A percentile compares a stretch with the other conserved stretches of the same genome.
Evolutionary conservation across 2,888 invertebrate species (phyloP).

Genomic region (Athrips mouffetella): DNA sequence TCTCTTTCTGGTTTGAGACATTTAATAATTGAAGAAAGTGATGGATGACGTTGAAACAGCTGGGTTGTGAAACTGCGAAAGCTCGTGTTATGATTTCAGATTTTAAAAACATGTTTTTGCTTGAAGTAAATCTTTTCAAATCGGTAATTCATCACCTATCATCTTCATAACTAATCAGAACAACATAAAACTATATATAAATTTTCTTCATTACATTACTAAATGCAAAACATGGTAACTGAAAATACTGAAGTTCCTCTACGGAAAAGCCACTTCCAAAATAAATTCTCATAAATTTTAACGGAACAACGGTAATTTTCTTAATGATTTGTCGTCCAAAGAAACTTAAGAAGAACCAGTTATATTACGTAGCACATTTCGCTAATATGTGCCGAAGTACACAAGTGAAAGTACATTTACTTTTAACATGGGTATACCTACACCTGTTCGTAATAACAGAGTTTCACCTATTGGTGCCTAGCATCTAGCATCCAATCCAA

Average conservation of each 20-base stretch:
- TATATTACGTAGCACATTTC: constrained; percentile 25
- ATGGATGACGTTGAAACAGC: constrained; percentile 23
- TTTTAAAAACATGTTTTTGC: not conserved
- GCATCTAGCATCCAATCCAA: constrained; percentile 6
- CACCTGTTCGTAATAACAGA: constrained; percentile 1
- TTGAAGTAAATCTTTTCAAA: too few species aligned
- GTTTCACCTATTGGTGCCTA: constrained; percentile 9
- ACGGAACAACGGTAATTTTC: too few species aligned
- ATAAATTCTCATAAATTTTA: too few species aligned
- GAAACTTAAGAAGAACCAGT: constrained; percentile 33
- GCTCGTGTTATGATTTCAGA: constrained; percentile 23
- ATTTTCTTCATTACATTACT: too few species aligned
- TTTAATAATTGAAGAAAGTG: constrained; percentile 35
- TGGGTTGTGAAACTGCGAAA: constrained; percentile 27
- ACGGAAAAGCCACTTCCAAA: too few species aligned
- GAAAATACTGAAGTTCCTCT: too few species aligned
- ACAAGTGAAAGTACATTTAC: constrained; percentile 10
- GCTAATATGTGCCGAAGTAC: constrained; percentile 15
- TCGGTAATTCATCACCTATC: too few species aligned
- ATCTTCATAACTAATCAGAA: too few species aligned
- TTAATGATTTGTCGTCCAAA: too few species aligned
- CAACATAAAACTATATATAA: too few species aligned
- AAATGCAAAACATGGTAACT: too few species aligned
- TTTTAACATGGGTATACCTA: not conserved
- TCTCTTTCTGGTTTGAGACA: constrained; percentile 36